phyloP scores from a whole-genome alignment of 2,113 vertebrate genomes.

The Bostrychus sinensis region DNA sequence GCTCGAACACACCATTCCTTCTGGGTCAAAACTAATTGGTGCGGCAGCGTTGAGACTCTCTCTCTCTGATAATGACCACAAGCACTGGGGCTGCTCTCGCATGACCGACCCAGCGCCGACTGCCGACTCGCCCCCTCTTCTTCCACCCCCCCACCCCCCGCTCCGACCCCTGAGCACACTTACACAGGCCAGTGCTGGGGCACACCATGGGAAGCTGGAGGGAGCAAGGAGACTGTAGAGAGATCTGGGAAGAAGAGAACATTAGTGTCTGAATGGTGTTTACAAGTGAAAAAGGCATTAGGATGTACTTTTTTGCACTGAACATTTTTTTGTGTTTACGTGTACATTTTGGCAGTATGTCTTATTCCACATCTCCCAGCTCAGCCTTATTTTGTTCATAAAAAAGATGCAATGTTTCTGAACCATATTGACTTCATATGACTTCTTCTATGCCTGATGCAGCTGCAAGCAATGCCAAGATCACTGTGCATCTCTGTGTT shows the following conservation, averaged over 20 bases:
- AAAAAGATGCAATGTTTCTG: too few species aligned
- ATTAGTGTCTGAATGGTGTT: not conserved
- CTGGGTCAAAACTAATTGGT: slow-evolving; percentile 82
- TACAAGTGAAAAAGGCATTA: not conserved
- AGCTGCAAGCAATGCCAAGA: too few species aligned
- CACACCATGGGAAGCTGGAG: slow-evolving; percentile 11
- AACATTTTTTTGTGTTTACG: too few species aligned
- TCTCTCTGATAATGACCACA: slow-evolving; percentile 80
- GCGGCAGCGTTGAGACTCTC: slow-evolving; percentile 65
- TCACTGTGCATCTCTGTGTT: too few species aligned
- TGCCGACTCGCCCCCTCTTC: slow-evolving; percentile 40
- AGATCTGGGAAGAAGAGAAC: not conserved
- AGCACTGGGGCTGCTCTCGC: slow-evolving; percentile 70
- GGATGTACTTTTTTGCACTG: not conserved
- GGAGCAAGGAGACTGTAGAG: not conserved
- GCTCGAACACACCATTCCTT: slow-evolving; percentile 63
- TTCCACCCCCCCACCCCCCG: slow-evolving; percentile 19
- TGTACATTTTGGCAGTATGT: too few species aligned
- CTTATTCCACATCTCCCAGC: too few species aligned
- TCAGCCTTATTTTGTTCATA: too few species aligned
- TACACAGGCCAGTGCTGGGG: slow-evolving; percentile 46
- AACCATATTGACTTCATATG: too few species aligned
- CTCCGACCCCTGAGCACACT: slow-evolving; percentile 38
- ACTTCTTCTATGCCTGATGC: too few species aligned
- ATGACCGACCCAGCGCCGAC: slow-evolving; percentile 59